A percentile compares a stretch with the other conserved stretches of the same genome.
Evolutionary conservation across 2,113 vertebrate genomes (phyloP).

Genomic region (Symphodus melops): DNA sequence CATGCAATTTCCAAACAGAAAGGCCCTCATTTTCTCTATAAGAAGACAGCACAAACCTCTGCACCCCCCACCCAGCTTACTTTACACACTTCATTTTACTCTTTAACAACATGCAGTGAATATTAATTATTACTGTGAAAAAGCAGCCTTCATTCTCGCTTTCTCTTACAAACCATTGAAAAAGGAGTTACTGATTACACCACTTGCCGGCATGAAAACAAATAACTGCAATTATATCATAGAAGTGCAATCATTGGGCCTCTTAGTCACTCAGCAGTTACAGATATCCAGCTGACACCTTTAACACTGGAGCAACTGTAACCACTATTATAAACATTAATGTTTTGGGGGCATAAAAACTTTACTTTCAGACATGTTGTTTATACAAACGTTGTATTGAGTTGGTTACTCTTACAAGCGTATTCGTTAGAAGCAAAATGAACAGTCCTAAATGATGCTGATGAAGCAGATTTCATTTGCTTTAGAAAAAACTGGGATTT

Average conservation of each 20-base stretch:
- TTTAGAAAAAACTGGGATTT: neutral
- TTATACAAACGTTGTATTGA: neutral
- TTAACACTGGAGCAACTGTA: neutral
- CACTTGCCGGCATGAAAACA: too few relatives aligned
- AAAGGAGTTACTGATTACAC: neutral
- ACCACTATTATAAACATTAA: neutral
- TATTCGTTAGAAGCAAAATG: neutral
- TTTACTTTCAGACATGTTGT: neutral
- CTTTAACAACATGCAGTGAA: neutral
- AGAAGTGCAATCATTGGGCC: too few relatives aligned
- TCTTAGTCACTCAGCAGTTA: neutral
- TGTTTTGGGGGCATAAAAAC: neutral
- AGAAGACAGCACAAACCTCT: too few relatives aligned
- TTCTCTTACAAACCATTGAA: neutral
- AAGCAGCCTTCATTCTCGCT: too few relatives aligned
- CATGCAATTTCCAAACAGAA: too few relatives aligned
- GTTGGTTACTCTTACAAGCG: neutral
- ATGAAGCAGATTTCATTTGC: conserved; percentile 1
- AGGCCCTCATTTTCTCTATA: too few relatives aligned
- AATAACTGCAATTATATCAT: too few relatives aligned
- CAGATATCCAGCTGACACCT: neutral
- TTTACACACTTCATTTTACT: neutral
- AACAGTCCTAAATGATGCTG: conserved; percentile 5
- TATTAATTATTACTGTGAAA: neutral
- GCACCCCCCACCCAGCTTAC: too few relatives aligned